Base-by-base conservation (phyloP, 2,113 vertebrate species). In the Corythaeola cristata region DNA sequence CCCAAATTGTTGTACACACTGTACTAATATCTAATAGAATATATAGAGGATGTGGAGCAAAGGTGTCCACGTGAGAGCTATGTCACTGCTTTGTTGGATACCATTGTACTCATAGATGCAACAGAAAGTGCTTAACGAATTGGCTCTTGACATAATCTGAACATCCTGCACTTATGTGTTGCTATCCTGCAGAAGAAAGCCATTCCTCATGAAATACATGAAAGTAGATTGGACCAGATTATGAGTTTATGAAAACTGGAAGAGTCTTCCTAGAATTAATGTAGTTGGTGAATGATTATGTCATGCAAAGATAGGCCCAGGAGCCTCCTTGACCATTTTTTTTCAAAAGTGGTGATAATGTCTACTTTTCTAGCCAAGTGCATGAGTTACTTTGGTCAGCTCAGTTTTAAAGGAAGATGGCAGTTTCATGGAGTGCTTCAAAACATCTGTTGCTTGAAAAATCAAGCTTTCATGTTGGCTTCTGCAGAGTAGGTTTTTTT, bases 241-340 rank as follows among this genome's bases (percentile, higher is more conserved):
- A 37, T 24, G 47, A 50, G 1, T 6, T 41, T 37, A 4, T 0
- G 47, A 6, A 9, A 67, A 7, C 35, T 52, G 58, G 30, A 8
- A 4, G 26, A 56, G 5, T 58, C 44, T 72, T 17, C 37, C 24
- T 5, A 6, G 24, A 11, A 7, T 3, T 33, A 0, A 18, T 8
- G 23, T 6, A 15, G 15, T 1, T 28, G 26, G n/a, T 79, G 89
- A 62, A 6, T 33, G 41, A 6, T 55, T 6, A 2, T 10, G 1
- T 17, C n/a, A 7, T 9, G 33, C 55, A 49, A 3, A 39, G 35
- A 15, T 0, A 28, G 28, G 21, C n/a, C 41, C 2, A 0, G 23
- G n/a, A n/a, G 3, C 10, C 18, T 55, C 17, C 22, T 1, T 62
- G 71, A 9, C 10, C 28, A 2, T 3, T 30, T 56, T 32, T 53